Evolutionary conservation across 2,113 vertebrate genomes (phyloP).

Genomic region (Onychostruthus taczanowskii): DNA sequence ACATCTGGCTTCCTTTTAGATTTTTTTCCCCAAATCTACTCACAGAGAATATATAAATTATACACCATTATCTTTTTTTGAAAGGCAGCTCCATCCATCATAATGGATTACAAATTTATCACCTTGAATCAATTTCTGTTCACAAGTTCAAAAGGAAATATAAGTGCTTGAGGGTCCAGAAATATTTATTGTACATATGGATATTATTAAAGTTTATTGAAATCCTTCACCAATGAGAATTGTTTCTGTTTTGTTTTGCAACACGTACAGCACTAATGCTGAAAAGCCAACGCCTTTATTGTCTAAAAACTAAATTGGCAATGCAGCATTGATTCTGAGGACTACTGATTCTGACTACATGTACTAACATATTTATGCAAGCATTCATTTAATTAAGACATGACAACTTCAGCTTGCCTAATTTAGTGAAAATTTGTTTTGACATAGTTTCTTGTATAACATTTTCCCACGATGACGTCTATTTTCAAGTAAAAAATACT

Average conservation of each 20-base stretch:
- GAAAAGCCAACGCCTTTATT: background rate
- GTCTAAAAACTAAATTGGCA: constrained; percentile 9
- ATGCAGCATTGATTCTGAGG: background rate
- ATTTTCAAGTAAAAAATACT: background rate
- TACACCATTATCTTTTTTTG: constrained; percentile 78
- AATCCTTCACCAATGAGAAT: constrained; percentile 58
- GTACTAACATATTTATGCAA: background rate
- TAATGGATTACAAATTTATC: constrained; percentile 92
- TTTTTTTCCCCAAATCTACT: constrained; percentile 64
- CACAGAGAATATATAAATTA: constrained; percentile 69
- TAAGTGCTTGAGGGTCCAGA: constrained; percentile 85
- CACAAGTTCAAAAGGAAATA: constrained; percentile 88
- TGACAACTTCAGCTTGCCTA: background rate
- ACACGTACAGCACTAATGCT: background rate
- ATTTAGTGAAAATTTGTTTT: background rate
- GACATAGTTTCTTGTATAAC: background rate
- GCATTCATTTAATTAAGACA: background rate
- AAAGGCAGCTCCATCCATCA: constrained; percentile 85
- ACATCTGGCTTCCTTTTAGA: constrained; percentile 44
- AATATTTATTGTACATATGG: constrained; percentile 91
- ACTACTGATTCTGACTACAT: background rate
- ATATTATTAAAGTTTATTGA: constrained; percentile 76
- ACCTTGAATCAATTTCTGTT: constrained; percentile 98
- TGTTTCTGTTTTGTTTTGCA: constrained; percentile 50
- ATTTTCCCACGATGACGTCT: constrained; percentile 21